Evolutionary conservation across 2,888 invertebrate genomes (phyloP), one percentile per base, ranked within the genome.

Genomic region (Oegoconia quadripuncta): DNA sequence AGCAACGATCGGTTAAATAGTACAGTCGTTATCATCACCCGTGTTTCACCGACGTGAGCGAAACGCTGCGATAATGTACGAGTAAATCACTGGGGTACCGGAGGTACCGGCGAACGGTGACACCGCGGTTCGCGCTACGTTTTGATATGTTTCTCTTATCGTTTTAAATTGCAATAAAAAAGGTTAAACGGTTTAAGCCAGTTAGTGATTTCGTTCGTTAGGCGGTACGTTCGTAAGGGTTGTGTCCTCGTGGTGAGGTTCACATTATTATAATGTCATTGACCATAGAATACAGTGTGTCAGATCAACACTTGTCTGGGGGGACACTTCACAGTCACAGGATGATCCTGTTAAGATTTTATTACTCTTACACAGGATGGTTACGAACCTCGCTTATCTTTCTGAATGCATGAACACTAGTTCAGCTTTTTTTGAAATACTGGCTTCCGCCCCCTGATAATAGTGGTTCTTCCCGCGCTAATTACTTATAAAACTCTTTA

Each of bases 241-340:
- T n/a, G n/a, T n/a, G n/a, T n/a, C n/a, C n/a, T n/a, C n/a, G n/a
- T n/a, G n/a, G n/a, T n/a, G 59, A 55, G 59, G 48, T 61, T 59
- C 59, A 56, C 49, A 52, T 58, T 55, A 46, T n/a, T n/a, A n/a
- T 48, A 45, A 48, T 59, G 55, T 59, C 55, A 53, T 44, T 44
- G 55, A n/a, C n/a, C n/a, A n/a, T 53, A 59, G n/a, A n/a, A n/a
- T n/a, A 51, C 64, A 60, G n/a, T n/a, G 60, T 59, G 58, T 63
- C 56, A 60, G 57, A 54, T 59, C 50, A 49, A 59, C 53, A 53
- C 34, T 26, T 18, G 11, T 20, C 26, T 16, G 4, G 7, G 5
- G 25, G 18, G 16, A 26, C 17, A 8, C 12, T 34, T 34, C 34
- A 26, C 17, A 34, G 22, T n/a, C n/a, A n/a, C n/a, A n/a, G n/a